These are phyloP conservation scores for Oligia fasciuncula DNA, from an alignment of 2,888 invertebrate genomes.

Conservation along the genomic window DNA sequence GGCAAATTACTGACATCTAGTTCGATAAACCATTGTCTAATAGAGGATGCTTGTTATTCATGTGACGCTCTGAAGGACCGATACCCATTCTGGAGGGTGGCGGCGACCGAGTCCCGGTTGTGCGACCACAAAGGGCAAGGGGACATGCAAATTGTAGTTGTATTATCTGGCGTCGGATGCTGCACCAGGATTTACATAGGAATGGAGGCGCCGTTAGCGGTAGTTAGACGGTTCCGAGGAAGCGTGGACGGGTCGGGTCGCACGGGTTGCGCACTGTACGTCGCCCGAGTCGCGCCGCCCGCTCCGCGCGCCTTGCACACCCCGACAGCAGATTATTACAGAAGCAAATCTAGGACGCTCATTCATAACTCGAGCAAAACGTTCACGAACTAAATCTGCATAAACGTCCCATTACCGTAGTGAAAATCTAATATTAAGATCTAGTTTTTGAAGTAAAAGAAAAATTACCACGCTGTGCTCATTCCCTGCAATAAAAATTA, in stretches of 20 bases:
- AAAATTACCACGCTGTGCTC: constrained; percentile 63
- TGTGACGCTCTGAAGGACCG: constrained; percentile 69
- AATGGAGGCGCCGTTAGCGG: constrained; percentile 82
- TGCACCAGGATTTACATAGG: constrained; percentile 86
- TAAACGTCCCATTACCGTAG: constrained; percentile 82
- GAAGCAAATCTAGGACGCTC: constrained; percentile 81
- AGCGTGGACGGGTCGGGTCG: constrained; percentile 47
- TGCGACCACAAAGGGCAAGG: constrained; percentile 81
- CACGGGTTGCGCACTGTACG: constrained; percentile 11
- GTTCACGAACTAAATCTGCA: constrained; percentile 84
- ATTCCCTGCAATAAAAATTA: constrained; percentile 46
- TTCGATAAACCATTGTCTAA: constrained; percentile 79
- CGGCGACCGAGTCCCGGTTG: constrained; percentile 70
- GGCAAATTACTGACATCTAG: constrained; percentile 75
- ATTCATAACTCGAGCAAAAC: constrained; percentile 84
- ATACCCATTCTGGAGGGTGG: constrained; percentile 72
- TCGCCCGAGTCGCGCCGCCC: constrained; percentile 32
- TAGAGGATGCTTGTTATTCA: constrained; percentile 76
- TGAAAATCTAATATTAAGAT: constrained; percentile 78
- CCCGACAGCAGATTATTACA: constrained; percentile 79
- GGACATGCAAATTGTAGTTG: constrained; percentile 85
- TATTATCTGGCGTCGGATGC: constrained; percentile 85
- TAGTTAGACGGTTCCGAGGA: constrained; percentile 81
- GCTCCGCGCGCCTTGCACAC: constrained; percentile 60
- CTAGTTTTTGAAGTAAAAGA: constrained; percentile 72